phyloP scores from a whole-genome alignment of 2,888 invertebrate species.

The Trissonchulus latispiculum region DNA sequence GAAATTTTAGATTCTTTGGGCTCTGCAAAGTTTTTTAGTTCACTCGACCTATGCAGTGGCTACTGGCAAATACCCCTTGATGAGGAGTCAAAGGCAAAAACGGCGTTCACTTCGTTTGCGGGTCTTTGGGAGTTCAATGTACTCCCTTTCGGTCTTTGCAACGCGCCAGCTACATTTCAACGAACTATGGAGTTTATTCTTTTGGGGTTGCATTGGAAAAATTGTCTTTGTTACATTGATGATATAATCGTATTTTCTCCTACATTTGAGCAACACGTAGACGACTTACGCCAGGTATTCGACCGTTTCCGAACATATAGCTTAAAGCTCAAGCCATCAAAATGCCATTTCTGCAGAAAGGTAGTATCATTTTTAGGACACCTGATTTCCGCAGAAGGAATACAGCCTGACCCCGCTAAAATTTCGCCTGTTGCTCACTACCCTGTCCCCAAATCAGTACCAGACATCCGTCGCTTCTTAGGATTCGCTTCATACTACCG shows the following conservation, averaged over 20 bases:
- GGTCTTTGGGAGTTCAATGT: slow-evolving; percentile 9
- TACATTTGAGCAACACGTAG: too few relatives aligned
- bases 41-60: slow-evolving; percentile 20
- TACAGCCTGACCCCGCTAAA: slow-evolving; percentile 8
- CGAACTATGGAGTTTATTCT: neutral
- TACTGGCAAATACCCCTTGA: slow-evolving; percentile 20
- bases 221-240: slow-evolving; percentile 2
- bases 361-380: neutral
- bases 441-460: neutral
- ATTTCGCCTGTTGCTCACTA: neutral
- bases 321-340: slow-evolving; percentile 7
- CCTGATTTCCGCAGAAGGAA: slow-evolving; percentile 7
- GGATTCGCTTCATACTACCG: slow-evolving; percentile 18
- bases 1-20: slow-evolving; percentile 19
- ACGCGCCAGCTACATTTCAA: slow-evolving; percentile 1
- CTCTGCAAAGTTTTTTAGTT: neutral
- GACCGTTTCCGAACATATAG: neutral
- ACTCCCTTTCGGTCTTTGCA: slow-evolving; percentile 1
- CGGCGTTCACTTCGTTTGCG: neutral
- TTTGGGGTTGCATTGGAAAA: slow-evolving; percentile 13
- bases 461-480: slow-evolving; percentile 7
- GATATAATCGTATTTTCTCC: too few relatives aligned
- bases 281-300: neutral
- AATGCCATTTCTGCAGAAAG: slow-evolving; percentile 6
- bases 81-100: neutral